Evolutionary conservation across 2,113 vertebrate species (phyloP), one percentile per base, ranked within the genome.

Genomic region (Cinclus cinclus): DNA sequence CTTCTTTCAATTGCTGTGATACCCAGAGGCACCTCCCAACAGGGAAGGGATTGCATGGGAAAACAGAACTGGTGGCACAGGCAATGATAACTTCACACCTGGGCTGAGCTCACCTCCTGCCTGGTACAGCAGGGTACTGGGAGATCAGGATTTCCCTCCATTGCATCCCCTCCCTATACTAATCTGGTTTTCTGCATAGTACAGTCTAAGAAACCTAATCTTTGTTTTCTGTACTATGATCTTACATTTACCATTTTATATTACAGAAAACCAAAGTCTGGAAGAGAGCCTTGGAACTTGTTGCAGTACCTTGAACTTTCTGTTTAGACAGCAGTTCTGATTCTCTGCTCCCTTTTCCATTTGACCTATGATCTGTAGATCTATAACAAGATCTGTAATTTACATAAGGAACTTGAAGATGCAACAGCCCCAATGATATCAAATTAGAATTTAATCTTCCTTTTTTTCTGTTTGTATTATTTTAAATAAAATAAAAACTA

Each of bases 51-150:
- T 41, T 46, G 46, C 33, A 3, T 3, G 8, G 80, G 33, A 31
- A 55, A 47, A 56, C 5, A 52, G 76, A 82, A 37, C 39, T 42
- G 55, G 42, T 55, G 86, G 55, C 63, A 47, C 76, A 53, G 67
- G 53, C 64, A 9, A 33, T 76, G 42, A 0, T 20, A 30, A 21
- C 15, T n/a, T 69, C 31, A 16, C 69, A 13, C 20, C n/a, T 68
- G 60, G 28, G 41, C 52, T 25, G 9, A 52, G 56, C 50, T 67
- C 47, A 33, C 37, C 17, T 49, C 33, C 42, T 47, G 39, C 15
- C 69, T 27, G 23, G 1, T 25, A 1, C 50, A 56, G 20, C 65
- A 33, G 27, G 0, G 5, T 9, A 2, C 11, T 33, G 30, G 22
- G 31, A 30, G 16, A 18, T 16, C 53, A 33, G 22, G 11, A 16